These are phyloP conservation scores for Caenorhabditis wallacei DNA, from an alignment of 2,888 invertebrate genomes.

Conservation along the genomic window DNA sequence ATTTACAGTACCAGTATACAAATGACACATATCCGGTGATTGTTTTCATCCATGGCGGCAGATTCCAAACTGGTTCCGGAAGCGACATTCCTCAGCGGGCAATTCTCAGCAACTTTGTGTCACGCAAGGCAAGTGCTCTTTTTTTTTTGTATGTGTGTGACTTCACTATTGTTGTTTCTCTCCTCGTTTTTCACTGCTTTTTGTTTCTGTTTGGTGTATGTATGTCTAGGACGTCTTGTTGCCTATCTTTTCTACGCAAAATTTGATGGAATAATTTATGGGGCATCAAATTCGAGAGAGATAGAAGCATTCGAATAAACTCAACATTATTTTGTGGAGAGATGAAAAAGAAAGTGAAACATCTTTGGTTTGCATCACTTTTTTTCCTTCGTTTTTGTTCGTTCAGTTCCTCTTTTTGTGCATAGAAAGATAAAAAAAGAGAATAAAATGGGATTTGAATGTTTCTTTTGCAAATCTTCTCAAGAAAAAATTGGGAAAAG, in stretches of 20 bases:
- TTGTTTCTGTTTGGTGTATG: background rate
- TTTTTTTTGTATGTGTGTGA: background rate
- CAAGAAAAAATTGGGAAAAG: conserved; percentile 5
- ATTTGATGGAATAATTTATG: conserved; percentile 63
- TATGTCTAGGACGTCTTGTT: background rate
- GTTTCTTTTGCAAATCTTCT: conserved; percentile 29
- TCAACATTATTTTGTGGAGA: conserved; percentile 28
- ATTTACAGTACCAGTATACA: conserved; percentile 79
- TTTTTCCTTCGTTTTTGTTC: conserved; percentile 5
- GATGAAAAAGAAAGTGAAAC: conserved; percentile 24
- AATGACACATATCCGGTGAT: conserved; percentile 89
- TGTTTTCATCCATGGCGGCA: conserved; percentile 96
- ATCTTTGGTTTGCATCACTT: conserved; percentile 19
- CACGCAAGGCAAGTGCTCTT: conserved; percentile 86
- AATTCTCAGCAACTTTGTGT: conserved; percentile 83
- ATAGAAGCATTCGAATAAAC: conserved; percentile 32
- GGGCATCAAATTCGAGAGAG: conserved; percentile 46
- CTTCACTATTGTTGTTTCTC: background rate
- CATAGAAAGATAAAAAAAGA: background rate
- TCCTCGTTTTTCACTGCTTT: conserved; percentile 1
- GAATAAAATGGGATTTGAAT: conserved; percentile 31
- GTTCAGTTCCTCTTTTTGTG: conserved; percentile 26
- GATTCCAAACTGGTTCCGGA: conserved; percentile 89
- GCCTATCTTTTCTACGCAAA: conserved; percentile 35
- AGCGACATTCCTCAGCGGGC: conserved; percentile 78